Evolutionary conservation across 2,888 invertebrate species (phyloP), one percentile per base, ranked within the genome.

Genomic region (Callimorpha dominula): DNA sequence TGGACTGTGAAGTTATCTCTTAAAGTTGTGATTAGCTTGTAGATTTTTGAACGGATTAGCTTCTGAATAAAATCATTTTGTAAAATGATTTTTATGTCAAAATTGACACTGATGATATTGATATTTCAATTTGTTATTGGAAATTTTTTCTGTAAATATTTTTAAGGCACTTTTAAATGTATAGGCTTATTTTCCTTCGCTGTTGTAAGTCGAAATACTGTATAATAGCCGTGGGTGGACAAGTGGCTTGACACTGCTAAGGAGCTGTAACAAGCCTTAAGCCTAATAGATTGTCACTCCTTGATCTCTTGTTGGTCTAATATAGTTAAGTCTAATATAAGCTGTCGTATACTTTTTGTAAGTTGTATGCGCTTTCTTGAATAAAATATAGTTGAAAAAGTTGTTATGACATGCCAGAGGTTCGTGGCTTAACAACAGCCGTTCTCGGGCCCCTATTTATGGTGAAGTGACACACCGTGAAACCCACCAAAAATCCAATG

Each of bases 101-200:
- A 78, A 78, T 73, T 63, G 40, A 76, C 17, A 40, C 54, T 70
- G 52, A 62, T 68, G 75, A 81, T 79, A 77, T 82, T 80, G 83
- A 83, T 81, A 77, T 81, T 82, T 84, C 76, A 83, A 83, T 85
- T 72, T 67, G 20, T 70, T 46, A 0, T 40, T 15, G n/a, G n/a
- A 46, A 8, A 0, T 3, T 46, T 17, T 62, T 62, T 17, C 17
- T 49, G 5, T 17, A 43, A 60, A 42, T 57, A 57, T n/a, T 54
- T 70, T 42, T 5, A 31, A 17, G 46, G 42, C 60, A 60, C 42
- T 46, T 65, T 70, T 1, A 31, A 50, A 43, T 20, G 9, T 65
- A 49, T 42, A 7, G 46, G 60, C 65, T 65, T 60, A 71, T 40
- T 49, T 50, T n/a, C 43, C 4, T 68, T 49, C n/a, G 8, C 42